Evolutionary conservation across 2,113 vertebrate species (phyloP).

Genomic region (Sinocyclocheilus anophthalmus): DNA sequence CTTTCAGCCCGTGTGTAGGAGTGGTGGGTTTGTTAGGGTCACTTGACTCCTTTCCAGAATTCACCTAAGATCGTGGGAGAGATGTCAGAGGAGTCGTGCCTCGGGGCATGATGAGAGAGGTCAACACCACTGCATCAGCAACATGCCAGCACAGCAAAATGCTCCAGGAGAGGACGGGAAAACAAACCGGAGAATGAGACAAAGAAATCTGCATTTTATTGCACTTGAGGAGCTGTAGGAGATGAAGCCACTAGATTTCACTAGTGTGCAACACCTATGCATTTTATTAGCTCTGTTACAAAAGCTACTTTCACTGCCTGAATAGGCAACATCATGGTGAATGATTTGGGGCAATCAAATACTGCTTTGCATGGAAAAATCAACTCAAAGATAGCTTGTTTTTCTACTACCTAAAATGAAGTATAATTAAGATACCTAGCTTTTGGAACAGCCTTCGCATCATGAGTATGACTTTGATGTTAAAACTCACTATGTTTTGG

Average conservation of each 20-base stretch:
- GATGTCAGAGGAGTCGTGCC: slow-evolving; percentile 24
- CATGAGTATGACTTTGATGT: not conserved
- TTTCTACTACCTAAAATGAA: not conserved
- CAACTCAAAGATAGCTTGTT: not conserved
- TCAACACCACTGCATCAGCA: slow-evolving; percentile 19
- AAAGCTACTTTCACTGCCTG: not conserved
- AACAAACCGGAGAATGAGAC: not conserved
- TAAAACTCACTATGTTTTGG: not conserved
- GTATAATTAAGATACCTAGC: not conserved
- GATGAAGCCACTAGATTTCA: slow-evolving; percentile 1
- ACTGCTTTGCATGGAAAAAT: not conserved
- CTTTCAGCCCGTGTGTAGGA: not conserved
- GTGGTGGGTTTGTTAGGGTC: slow-evolving; percentile 15
- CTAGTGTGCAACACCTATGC: not conserved
- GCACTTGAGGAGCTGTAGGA: not conserved
- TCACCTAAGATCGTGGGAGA: slow-evolving; percentile 34
- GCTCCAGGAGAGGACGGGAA: not conserved
- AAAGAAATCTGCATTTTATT: not conserved
- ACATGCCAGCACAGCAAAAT: slow-evolving; percentile 30
- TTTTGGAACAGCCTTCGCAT: not conserved
- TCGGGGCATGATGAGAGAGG: slow-evolving; percentile 15
- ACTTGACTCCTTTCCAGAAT: slow-evolving; percentile 27
- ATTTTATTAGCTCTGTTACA: slow-evolving; percentile 1
- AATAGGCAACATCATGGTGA: not conserved
- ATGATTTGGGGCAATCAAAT: not conserved